Evolutionary conservation across 1,140 invertebrate species (phyloP).

Genomic region (Brachionus rotundiformis): DNA sequence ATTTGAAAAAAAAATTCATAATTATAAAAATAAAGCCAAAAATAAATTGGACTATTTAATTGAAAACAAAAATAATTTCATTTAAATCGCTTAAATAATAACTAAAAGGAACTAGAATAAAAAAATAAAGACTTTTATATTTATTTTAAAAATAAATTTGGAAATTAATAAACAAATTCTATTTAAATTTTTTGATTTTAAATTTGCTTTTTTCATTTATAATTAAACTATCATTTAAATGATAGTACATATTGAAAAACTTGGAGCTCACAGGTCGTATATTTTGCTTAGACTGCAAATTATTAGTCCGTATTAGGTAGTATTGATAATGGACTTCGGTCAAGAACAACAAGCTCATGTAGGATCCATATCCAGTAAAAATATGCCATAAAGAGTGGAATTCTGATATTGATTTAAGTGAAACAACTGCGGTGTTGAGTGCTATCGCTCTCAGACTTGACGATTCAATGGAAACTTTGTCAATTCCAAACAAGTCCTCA

Average conservation of each 20-base stretch:
- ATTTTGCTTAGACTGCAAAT: not conserved
- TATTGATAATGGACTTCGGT: constrained; percentile 48
- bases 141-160: no score
- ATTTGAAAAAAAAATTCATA: no score
- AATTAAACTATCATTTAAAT: constrained; percentile 41
- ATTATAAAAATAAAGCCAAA: no score
- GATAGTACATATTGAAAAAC: constrained; percentile 45
- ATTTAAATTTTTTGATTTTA: not conserved
- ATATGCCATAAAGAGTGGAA: constrained; percentile 61
- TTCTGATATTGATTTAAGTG: constrained; percentile 53
- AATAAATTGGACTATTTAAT: no score
- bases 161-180: not conserved
- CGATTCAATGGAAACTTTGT: not conserved
- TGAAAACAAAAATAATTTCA: no score
- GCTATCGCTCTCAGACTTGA: not conserved
- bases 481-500: constrained; percentile 28
- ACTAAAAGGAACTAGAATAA: not conserved
- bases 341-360: constrained; percentile 53
- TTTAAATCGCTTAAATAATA: no score
- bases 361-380: constrained; percentile 58
- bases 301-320: constrained; percentile 6
- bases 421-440: constrained; percentile 14
- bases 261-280: constrained; percentile 12
- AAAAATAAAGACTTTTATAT: not conserved
- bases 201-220: constrained; percentile 17